Evolutionary conservation across 2,888 invertebrate species (phyloP).

Genomic region (Leistus spinibarbis): DNA sequence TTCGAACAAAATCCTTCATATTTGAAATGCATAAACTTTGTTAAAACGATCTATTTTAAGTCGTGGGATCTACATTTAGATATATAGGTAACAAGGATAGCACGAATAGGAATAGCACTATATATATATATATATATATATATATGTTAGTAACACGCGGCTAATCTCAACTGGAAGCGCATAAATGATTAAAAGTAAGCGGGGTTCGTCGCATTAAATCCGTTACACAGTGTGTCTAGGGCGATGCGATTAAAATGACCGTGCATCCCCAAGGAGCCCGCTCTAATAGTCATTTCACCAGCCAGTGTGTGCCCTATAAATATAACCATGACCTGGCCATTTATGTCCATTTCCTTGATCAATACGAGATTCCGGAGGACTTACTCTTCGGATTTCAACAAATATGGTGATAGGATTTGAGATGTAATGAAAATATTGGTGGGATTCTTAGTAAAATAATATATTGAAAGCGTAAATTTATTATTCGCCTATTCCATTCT

Average conservation of each 20-base stretch:
- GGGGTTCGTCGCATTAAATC: conserved; percentile 20
- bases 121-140: neutral
- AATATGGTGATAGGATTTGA: too few relatives aligned
- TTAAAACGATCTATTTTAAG: neutral
- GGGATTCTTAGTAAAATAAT: too few relatives aligned
- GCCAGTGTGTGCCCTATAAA: neutral
- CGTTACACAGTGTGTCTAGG: conserved; percentile 19
- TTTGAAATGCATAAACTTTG: conserved; percentile 23
- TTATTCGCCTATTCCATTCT: too few relatives aligned
- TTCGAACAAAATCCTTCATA: conserved; percentile 24
- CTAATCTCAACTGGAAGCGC: conserved; percentile 23
- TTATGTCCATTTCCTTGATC: too few relatives aligned
- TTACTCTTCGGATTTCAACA: too few relatives aligned
- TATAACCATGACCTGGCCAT: too few relatives aligned
- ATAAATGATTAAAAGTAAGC: conserved; percentile 36
- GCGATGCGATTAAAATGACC: conserved; percentile 21
- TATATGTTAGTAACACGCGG: neutral
- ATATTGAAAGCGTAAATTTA: too few relatives aligned
- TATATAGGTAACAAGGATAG: neutral
- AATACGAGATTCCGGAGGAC: too few relatives aligned
- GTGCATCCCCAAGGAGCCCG: conserved; percentile 25
- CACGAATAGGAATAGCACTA: neutral
- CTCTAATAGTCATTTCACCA: conserved; percentile 35
- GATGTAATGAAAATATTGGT: too few relatives aligned
- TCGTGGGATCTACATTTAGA: neutral